These are phyloP conservation scores for Isoperla grammatica DNA, from an alignment of 2,888 invertebrate genomes.

Conservation along the genomic window DNA sequence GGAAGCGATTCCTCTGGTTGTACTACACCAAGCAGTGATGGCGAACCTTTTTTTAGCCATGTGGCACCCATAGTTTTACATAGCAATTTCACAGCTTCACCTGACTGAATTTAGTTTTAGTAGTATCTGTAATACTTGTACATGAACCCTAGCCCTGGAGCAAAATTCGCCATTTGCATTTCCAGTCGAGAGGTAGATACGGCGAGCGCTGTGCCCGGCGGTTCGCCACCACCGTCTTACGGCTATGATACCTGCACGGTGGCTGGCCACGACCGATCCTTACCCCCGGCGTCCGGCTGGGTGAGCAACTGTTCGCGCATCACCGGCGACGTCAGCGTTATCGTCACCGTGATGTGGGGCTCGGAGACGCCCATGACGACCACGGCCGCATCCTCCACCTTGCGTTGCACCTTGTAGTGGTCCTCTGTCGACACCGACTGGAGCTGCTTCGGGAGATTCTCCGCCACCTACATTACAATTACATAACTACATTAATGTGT, in stretches of 20 bases:
- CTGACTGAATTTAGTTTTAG: too few relatives aligned
- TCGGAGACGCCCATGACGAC: slow-evolving; percentile 70
- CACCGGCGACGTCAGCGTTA: slow-evolving; percentile 88
- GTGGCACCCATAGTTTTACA: too few relatives aligned
- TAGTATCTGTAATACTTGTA: too few relatives aligned
- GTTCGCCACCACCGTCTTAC: slow-evolving; percentile 24
- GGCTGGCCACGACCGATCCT: slow-evolving; percentile 24
- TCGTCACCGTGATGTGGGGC: slow-evolving; percentile 63
- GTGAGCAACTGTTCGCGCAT: slow-evolving; percentile 66
- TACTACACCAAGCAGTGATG: too few relatives aligned
- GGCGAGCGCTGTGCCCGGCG: neutral
- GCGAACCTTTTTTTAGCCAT: too few relatives aligned
- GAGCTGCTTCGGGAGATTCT: slow-evolving; percentile 75
- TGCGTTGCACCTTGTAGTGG: slow-evolving; percentile 77
- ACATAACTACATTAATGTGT: too few relatives aligned
- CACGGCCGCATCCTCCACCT: slow-evolving; percentile 79
- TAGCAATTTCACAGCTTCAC: too few relatives aligned
- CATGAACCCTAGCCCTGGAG: too few relatives aligned
- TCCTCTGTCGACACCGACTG: slow-evolving; percentile 61
- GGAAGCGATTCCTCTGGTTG: too few relatives aligned
- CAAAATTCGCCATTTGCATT: too few relatives aligned
- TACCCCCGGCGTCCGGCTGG: slow-evolving; percentile 35
- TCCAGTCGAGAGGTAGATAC: neutral
- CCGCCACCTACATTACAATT: slow-evolving; percentile 64
- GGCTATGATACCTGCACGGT: slow-evolving; percentile 23